Evolutionary conservation across 1,140 invertebrate genomes (phyloP).

Genomic region (Acromyrmex echinatior): DNA sequence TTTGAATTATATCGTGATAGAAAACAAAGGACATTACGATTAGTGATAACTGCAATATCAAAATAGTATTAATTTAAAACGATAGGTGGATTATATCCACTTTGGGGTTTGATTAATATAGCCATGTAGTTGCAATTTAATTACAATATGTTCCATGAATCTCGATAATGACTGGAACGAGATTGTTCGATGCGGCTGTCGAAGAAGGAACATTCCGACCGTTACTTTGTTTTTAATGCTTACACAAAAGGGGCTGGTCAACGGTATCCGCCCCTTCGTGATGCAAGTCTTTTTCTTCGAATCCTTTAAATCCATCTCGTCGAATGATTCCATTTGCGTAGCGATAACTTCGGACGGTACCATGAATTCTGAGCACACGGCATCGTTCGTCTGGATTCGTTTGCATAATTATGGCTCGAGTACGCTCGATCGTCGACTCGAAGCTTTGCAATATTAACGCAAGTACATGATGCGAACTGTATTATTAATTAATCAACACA

Average conservation of each 20-base stretch:
- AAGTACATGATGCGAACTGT: constrained; percentile 11
- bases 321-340: constrained; percentile 48
- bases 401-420: constrained; percentile 49
- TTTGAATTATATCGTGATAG: no score
- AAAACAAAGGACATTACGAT: no score
- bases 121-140: constrained; percentile 25
- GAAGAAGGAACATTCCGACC: neutral
- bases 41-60: neutral
- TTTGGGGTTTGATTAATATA: neutral
- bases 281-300: constrained; percentile 57
- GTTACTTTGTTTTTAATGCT: constrained; percentile 44
- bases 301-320: constrained; percentile 66
- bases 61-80: constrained; percentile 2
- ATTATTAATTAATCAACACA: constrained; percentile 38
- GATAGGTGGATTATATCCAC: neutral
- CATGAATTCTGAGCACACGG: constrained; percentile 14
- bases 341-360: constrained; percentile 44
- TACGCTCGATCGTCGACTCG: neutral
- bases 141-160: constrained; percentile 1
- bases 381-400: constrained; percentile 29
- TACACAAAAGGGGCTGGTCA: constrained; percentile 74
- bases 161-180: constrained; percentile 10
- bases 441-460: constrained; percentile 36
- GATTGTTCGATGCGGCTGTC: constrained; percentile 17
- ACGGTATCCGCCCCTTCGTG: constrained; percentile 66